These are phyloP conservation scores for Pao palembangensis DNA, from an alignment of 2,113 vertebrate genomes.

Conservation along the genomic window DNA sequence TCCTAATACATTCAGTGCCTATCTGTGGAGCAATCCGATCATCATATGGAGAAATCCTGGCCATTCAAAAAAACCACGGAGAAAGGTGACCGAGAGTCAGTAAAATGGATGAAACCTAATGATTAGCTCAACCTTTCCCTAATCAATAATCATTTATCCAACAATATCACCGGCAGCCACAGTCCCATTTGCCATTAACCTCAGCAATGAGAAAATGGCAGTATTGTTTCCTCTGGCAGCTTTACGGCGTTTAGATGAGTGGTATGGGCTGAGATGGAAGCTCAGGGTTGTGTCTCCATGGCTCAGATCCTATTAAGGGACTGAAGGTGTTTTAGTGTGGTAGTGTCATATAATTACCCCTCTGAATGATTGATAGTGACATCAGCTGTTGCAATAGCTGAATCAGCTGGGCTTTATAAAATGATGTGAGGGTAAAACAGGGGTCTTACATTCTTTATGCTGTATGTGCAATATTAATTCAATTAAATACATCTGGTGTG, in stretches of 20 bases:
- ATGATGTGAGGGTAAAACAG: slow-evolving; percentile 9
- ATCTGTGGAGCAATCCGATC: slow-evolving; percentile 69
- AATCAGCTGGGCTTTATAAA: slow-evolving; percentile 24
- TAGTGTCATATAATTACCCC: slow-evolving; percentile 60
- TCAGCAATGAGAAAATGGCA: slow-evolving; percentile 63
- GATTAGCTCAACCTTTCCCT: slow-evolving; percentile 85
- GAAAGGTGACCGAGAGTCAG: slow-evolving; percentile 78
- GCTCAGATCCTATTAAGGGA: slow-evolving; percentile 66
- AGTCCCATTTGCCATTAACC: slow-evolving; percentile 78
- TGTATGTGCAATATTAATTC: slow-evolving; percentile 8
- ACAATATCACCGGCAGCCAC: slow-evolving; percentile 76
- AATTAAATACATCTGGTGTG: not conserved
- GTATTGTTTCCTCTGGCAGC: slow-evolving; percentile 75
- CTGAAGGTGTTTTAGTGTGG: slow-evolving; percentile 59
- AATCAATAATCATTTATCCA: slow-evolving; percentile 86
- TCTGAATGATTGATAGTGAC: slow-evolving; percentile 57
- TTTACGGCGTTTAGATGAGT: slow-evolving; percentile 75
- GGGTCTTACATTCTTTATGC: not conserved
- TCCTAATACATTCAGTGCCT: slow-evolving; percentile 18
- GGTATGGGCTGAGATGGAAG: slow-evolving; percentile 51
- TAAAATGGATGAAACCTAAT: slow-evolving; percentile 84
- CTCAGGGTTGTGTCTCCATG: slow-evolving; percentile 52
- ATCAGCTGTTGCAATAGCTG: slow-evolving; percentile 13
- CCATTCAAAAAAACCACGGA: slow-evolving; percentile 56
- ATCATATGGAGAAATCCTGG: slow-evolving; percentile 70